Conservation (phyloP, 2,888 invertebrate species). For the Mactromeris polynyma region DNA sequence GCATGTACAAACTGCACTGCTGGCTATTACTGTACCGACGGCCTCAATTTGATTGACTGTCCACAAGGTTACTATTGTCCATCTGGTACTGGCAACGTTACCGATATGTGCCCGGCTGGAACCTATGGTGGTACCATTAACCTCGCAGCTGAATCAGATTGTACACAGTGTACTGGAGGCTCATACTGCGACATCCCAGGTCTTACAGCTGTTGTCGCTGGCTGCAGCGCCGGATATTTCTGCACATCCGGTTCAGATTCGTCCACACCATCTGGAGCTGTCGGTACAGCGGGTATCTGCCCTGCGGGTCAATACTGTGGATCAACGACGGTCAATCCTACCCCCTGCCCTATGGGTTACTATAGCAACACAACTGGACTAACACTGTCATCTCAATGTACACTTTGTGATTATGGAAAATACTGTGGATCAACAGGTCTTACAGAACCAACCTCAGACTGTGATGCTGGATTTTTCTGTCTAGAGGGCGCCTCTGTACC, state of each 20-base stretch:
- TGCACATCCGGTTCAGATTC: conserved; percentile 82
- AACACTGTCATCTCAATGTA: conserved; percentile 69
- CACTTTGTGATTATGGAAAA: conserved; percentile 74
- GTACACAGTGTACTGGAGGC: conserved; percentile 84
- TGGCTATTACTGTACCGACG: conserved; percentile 81
- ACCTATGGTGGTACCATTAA: conserved; percentile 80
- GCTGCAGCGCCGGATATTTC: conserved; percentile 81
- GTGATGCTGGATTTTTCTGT: conserved; percentile 83
- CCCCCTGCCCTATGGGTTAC: conserved; percentile 80
- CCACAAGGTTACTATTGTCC: conserved; percentile 85
- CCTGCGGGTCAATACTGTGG: conserved; percentile 83
- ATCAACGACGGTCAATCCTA: conserved; percentile 76
- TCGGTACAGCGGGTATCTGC: conserved; percentile 83
- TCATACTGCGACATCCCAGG: conserved; percentile 81
- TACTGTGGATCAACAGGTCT: conserved; percentile 84
- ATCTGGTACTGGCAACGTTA: conserved; percentile 83
- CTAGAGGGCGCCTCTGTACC: conserved; percentile 75
- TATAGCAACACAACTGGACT: conserved; percentile 84
- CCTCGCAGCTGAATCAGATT: conserved; percentile 79
- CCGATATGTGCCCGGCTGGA: conserved; percentile 84
- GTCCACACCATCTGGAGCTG: conserved; percentile 76
- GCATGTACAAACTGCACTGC: conserved; percentile 82
- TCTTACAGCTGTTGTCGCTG: conserved; percentile 77
- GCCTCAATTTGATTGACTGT: conserved; percentile 78
- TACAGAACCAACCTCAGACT: conserved; percentile 81